Percentiles rank a stretch among this genome's conserved stretches.
Conservation (phyloP, 1,140 invertebrate genomes). For the Heliconius hewitsoni region DNA sequence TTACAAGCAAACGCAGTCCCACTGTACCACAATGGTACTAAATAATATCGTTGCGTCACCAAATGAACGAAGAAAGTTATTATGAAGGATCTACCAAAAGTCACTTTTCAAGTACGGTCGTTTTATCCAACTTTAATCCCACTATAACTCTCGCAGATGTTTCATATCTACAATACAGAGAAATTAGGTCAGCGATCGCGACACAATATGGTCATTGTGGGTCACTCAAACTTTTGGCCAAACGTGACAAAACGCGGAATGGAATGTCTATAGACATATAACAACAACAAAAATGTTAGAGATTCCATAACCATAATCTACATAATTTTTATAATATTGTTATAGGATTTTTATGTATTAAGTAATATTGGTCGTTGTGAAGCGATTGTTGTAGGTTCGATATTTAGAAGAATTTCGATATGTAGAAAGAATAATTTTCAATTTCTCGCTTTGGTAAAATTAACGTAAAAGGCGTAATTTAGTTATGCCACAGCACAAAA, state of each 20-base stretch:
- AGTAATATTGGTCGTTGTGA: no score
- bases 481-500: no score
- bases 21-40: no score
- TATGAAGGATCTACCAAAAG: not conserved
- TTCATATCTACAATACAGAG: slow-evolving; percentile 33
- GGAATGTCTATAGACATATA: not conserved
- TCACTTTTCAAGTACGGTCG: slow-evolving; percentile 5
- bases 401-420: no score
- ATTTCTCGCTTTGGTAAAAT: no score
- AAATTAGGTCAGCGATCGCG: slow-evolving; percentile 20
- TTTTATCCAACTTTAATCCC: slow-evolving; percentile 34
- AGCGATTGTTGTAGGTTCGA: no score
- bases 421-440: no score
- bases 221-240: not conserved
- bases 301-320: not conserved
- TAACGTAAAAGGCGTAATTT: no score
- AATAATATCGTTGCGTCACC: not conserved
- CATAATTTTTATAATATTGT: not conserved
- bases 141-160: slow-evolving; percentile 37
- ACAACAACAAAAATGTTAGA: not conserved
- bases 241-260: not conserved
- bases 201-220: slow-evolving; percentile 20
- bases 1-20: no score
- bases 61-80: not conserved
- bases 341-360: no score